phyloP scores from a whole-genome alignment of 2,888 invertebrate species.

The Thelaira solivaga region DNA sequence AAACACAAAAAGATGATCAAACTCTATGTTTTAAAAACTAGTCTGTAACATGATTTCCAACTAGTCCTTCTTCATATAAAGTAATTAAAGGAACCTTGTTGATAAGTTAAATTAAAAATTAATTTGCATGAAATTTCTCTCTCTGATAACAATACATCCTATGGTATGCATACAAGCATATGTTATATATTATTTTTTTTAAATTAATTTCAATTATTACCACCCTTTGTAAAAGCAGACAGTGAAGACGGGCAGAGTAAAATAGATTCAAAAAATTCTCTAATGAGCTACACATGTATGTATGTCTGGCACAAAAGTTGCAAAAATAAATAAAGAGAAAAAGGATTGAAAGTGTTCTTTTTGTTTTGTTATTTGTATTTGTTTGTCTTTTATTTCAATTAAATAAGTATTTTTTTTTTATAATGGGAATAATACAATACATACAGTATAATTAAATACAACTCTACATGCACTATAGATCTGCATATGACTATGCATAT shows the following conservation, averaged over 20 bases:
- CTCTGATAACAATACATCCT: too few species aligned
- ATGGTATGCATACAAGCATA: too few species aligned
- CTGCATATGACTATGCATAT: not conserved
- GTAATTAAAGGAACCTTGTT: too few species aligned
- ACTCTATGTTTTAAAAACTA: too few species aligned
- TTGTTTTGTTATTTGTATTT: slow-evolving; percentile 33
- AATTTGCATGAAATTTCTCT: too few species aligned
- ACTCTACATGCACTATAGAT: not conserved
- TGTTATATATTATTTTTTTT: slow-evolving; percentile 27
- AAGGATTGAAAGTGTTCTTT: slow-evolving; percentile 21
- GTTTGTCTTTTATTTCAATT: slow-evolving; percentile 48
- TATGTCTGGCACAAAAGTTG: slow-evolving; percentile 53
- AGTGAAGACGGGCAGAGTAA: slow-evolving; percentile 24
- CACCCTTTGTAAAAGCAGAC: not conserved
- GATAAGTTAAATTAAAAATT: too few species aligned
- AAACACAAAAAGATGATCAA: too few species aligned
- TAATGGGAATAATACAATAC: not conserved
- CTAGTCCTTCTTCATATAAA: too few species aligned
- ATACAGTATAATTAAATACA: not conserved
- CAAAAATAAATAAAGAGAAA: slow-evolving; percentile 8
- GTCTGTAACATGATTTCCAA: too few species aligned
- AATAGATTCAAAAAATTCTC: slow-evolving; percentile 70
- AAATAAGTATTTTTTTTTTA: slow-evolving; percentile 17
- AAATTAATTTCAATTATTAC: slow-evolving; percentile 22
- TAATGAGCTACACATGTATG: too few species aligned